A percentile compares a stretch with the other conserved stretches of the same genome.
These are phyloP conservation scores for Chydorus sphaericus DNA, from an alignment of 2,888 invertebrate genomes.

Conservation along the genomic window DNA sequence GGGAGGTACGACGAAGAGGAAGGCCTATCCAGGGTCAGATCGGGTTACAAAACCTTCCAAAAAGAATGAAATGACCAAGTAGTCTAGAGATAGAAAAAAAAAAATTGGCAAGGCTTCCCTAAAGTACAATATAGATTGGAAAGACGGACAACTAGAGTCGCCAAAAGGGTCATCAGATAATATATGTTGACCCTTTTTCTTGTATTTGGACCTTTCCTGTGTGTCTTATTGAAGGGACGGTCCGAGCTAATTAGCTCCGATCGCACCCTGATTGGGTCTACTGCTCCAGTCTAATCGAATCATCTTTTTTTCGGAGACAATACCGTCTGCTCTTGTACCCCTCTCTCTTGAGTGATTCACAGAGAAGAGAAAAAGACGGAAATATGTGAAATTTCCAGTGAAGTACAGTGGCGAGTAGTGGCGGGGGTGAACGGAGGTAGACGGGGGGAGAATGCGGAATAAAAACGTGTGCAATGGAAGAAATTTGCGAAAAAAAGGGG, in stretches of 20 bases:
- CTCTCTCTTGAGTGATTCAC: background rate
- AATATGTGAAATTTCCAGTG: background rate
- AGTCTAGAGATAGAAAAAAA: background rate
- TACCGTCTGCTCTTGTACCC: background rate
- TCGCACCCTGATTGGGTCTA: too few relatives aligned
- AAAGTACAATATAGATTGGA: too few relatives aligned
- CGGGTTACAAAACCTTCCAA: slow-evolving; percentile 3
- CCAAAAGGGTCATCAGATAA: background rate
- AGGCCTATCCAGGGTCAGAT: slow-evolving; percentile 7
- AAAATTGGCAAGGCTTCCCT: background rate
- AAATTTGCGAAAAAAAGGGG: background rate
- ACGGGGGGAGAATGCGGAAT: background rate
- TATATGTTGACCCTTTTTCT: background rate
- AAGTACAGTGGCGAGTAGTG: too few relatives aligned
- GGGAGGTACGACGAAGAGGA: background rate
- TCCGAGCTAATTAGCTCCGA: background rate
- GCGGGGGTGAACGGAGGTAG: background rate
- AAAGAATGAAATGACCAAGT: slow-evolving; percentile 1
- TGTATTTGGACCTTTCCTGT: background rate
- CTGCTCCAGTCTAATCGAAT: background rate
- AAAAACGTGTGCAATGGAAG: background rate
- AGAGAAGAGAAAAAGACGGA: background rate
- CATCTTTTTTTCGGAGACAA: background rate
- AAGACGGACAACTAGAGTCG: background rate
- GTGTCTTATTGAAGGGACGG: background rate